Conservation (phyloP, 2,113 vertebrate genomes). For the Nestor notabilis region DNA sequence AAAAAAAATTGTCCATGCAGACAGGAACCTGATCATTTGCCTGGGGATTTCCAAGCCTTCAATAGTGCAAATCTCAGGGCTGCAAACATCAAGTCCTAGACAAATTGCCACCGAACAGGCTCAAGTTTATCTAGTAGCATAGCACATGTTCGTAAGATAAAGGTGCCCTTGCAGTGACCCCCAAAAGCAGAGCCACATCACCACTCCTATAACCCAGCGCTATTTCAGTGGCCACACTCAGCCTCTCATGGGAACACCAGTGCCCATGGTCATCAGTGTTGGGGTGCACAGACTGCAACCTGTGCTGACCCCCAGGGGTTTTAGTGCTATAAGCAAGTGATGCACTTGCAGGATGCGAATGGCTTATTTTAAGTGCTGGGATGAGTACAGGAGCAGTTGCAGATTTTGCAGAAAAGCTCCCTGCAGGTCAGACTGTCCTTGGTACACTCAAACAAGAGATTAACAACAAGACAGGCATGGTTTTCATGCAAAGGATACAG, state of each 20-base stretch:
- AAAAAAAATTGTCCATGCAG: fast-evolving
- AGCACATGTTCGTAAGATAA: fast-evolving
- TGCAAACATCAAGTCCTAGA: background rate
- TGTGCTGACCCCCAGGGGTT: fast-evolving
- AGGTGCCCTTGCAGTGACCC: background rate
- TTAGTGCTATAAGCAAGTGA: fast-evolving
- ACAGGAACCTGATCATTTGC: fast-evolving
- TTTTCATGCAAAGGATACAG: background rate
- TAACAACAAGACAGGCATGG: background rate
- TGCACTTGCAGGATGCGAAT: fast-evolving
- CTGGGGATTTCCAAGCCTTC: background rate
- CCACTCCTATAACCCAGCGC: fast-evolving
- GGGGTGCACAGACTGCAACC: background rate
- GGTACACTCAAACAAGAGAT: background rate
- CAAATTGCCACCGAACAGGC: fast-evolving
- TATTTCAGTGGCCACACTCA: background rate
- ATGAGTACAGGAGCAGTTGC: background rate
- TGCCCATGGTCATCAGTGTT: fast-evolving
- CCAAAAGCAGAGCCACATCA: background rate
- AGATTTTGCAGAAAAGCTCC: background rate
- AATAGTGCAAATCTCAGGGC: background rate
- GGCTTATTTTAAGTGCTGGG: background rate
- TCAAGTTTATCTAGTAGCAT: background rate
- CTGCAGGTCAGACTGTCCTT: background rate
- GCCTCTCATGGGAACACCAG: background rate